Percentiles rank a stretch among this genome's conserved stretches.
These are phyloP conservation scores for Doryteuthis pealeii DNA, from an alignment of 1,140 invertebrate species.

Conservation along the genomic window DNA sequence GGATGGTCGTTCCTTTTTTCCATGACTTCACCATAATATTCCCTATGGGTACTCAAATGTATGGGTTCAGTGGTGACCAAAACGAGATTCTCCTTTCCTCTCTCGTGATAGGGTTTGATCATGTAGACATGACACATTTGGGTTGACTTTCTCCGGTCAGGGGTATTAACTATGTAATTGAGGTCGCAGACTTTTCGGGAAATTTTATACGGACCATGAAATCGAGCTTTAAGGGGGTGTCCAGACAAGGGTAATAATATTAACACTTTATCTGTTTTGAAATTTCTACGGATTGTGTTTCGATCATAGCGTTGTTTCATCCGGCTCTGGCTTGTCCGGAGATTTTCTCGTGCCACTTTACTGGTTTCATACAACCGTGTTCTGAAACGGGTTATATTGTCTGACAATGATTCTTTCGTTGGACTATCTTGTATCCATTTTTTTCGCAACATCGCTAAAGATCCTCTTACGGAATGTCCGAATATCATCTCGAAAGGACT, in stretches of 20 bases:
- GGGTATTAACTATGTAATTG: background rate
- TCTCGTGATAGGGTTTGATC: too few species aligned
- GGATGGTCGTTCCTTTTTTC: background rate
- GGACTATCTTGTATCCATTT: background rate
- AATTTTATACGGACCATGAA: background rate
- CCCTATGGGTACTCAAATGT: background rate
- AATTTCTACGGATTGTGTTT: constrained; percentile 20
- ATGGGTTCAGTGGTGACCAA: background rate
- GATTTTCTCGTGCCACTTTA: constrained; percentile 7
- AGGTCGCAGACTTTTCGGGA: background rate
- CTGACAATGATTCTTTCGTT: background rate
- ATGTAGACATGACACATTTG: too few species aligned
- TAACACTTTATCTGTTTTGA: constrained; percentile 27
- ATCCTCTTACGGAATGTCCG: constrained; percentile 27
- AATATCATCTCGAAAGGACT: constrained; percentile 31
- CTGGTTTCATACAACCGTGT: background rate
- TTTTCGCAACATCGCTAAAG: constrained; percentile 24
- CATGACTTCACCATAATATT: background rate
- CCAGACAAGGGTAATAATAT: background rate
- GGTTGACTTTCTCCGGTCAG: background rate
- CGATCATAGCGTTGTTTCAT: constrained; percentile 34
- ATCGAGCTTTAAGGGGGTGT: background rate
- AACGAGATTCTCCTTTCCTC: background rate
- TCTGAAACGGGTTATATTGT: background rate
- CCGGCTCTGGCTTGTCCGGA: constrained; percentile 18